Evolutionary conservation across 1,140 invertebrate genomes (phyloP).

Genomic region (Psix sp.): DNA sequence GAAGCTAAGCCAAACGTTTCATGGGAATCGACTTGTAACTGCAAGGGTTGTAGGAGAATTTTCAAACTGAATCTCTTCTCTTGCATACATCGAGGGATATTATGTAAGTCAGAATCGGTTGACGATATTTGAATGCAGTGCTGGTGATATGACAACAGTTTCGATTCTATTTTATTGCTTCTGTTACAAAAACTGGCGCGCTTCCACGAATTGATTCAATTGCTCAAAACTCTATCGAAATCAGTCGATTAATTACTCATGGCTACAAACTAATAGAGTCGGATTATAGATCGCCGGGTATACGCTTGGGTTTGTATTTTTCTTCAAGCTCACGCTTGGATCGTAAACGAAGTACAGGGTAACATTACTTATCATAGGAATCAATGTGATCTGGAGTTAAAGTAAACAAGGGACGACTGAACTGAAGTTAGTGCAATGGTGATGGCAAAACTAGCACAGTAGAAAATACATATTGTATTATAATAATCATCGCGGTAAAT

Average conservation of each 20-base stretch:
- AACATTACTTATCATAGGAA: conserved; percentile 27
- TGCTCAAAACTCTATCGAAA: conserved; percentile 9
- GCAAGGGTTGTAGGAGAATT: no score
- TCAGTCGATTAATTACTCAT: no score
- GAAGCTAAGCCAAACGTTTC: conserved; percentile 13
- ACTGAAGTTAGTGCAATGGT: conserved; percentile 27
- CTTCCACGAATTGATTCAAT: conserved; percentile 20
- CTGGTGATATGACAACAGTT: neutral
- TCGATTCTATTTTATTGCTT: conserved; percentile 19
- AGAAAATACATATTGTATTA: conserved; percentile 7
- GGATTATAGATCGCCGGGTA: no score
- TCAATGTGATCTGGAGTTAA: no score
- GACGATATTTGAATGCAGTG: no score
- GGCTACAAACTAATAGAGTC: no score
- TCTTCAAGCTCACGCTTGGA: conserved; percentile 9
- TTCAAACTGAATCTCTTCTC: conserved; percentile 12
- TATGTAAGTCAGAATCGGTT: no score
- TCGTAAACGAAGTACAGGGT: conserved; percentile 37
- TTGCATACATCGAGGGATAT: neutral
- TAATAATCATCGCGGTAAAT: conserved; percentile 17
- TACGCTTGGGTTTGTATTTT: no score
- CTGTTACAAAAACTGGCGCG: conserved; percentile 3
- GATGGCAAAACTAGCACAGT: neutral
- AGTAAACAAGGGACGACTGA: no score
- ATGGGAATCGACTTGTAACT: conserved; percentile 1